Conservation (phyloP, 2,888 invertebrate species). For the Electrophaes corylata region DNA sequence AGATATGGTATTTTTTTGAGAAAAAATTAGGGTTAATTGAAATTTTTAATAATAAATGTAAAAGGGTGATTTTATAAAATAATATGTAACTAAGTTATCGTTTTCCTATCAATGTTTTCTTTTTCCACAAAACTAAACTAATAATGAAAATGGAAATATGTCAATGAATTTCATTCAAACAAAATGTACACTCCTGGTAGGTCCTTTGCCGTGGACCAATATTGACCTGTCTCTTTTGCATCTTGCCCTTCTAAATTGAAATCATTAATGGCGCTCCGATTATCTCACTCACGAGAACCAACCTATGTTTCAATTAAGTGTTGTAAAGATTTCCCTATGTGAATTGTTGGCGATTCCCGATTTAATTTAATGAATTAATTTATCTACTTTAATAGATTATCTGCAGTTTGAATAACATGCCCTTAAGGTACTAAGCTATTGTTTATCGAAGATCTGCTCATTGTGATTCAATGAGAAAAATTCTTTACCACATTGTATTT, state of each 20-base stretch:
- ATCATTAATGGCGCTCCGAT: conserved; percentile 78
- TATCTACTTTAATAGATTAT: conserved; percentile 54
- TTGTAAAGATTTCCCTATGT: conserved; percentile 77
- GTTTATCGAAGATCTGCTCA: conserved; percentile 40
- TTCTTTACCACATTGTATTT: conserved; percentile 7
- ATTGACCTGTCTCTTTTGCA: conserved; percentile 54
- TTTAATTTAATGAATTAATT: conserved; percentile 77
- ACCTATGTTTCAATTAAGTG: conserved; percentile 76
- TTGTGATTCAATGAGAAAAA: conserved; percentile 39
- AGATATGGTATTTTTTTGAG: background rate
- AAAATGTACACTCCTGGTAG: background rate
- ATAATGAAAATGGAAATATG: too few species aligned
- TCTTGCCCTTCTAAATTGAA: conserved; percentile 77
- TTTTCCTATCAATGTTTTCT: background rate
- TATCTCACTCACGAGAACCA: conserved; percentile 80
- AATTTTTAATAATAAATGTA: too few species aligned
- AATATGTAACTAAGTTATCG: too few species aligned
- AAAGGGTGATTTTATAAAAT: too few species aligned
- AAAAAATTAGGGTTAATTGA: too few species aligned
- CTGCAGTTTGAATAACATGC: conserved; percentile 47
- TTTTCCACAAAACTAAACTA: too few species aligned
- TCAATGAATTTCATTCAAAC: too few species aligned
- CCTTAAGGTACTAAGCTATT: conserved; percentile 31
- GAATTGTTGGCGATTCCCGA: conserved; percentile 70
- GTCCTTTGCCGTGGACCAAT: background rate